A percentile compares a stretch with the other conserved stretches of the same genome.
phyloP scores from a whole-genome alignment of 2,888 invertebrate species.

The Thumatha senex region DNA sequence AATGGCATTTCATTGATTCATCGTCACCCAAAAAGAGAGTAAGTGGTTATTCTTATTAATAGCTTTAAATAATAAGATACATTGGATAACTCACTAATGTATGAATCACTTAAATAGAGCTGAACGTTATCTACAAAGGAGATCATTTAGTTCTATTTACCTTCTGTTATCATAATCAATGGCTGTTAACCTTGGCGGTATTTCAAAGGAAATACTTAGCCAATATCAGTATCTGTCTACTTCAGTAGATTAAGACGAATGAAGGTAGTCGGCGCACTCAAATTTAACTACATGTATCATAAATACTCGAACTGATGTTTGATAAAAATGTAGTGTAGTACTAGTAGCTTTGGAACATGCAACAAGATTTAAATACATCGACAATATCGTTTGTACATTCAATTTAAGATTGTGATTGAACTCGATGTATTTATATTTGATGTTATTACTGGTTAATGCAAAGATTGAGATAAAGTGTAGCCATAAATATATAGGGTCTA shows the following conservation, averaged over 20 bases:
- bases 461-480: too few relatives aligned
- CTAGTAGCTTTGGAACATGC: background rate
- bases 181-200: constrained; percentile 6
- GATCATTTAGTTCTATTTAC: background rate
- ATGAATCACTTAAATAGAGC: background rate
- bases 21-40: too few relatives aligned
- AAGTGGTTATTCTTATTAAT: too few relatives aligned
- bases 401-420: too few relatives aligned
- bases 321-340: constrained; percentile 2
- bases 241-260: constrained; percentile 32
- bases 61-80: too few relatives aligned
- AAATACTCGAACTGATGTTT: constrained; percentile 29
- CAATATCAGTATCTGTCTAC: constrained; percentile 26
- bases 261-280: constrained; percentile 13
- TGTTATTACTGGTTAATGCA: too few relatives aligned
- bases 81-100: too few relatives aligned
- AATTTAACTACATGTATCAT: constrained; percentile 31
- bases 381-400: too few relatives aligned
- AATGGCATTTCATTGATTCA: too few relatives aligned
- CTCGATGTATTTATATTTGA: too few relatives aligned
- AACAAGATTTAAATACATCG: background rate
- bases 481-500: too few relatives aligned
- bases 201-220: constrained; percentile 23
- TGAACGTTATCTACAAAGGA: background rate
- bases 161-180: background rate